Conservation (phyloP, 1,140 invertebrate species). For the Drosophila sechellia region DNA sequence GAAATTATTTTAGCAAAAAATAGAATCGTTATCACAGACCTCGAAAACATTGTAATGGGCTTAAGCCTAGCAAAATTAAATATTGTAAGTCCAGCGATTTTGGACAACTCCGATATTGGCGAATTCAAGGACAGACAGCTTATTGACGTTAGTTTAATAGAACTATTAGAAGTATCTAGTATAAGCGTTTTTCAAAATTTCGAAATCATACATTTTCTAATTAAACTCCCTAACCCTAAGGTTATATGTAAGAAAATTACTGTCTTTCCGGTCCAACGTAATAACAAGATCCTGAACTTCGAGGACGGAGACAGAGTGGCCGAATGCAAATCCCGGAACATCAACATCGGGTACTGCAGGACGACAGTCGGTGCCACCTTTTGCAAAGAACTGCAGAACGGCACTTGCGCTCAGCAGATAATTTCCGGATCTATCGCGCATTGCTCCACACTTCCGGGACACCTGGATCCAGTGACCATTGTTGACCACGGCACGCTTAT, state of each 20-base stretch:
- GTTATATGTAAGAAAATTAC: conserved; percentile 1
- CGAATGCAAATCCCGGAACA: not conserved
- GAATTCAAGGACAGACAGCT: conserved; percentile 4
- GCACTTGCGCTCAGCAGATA: conserved; percentile 1
- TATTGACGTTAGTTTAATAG: not conserved
- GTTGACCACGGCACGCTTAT: not conserved
- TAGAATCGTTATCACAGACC: too few relatives aligned
- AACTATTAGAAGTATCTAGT: conserved; percentile 7
- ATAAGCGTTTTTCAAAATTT: conserved; percentile 7
- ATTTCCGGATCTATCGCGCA: not conserved
- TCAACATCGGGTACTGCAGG: not conserved
- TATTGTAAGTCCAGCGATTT: not conserved
- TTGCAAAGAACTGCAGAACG: not conserved
- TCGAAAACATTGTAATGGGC: too few relatives aligned
- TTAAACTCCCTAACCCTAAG: conserved; percentile 2
- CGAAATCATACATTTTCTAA: not conserved
- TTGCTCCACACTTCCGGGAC: not conserved
- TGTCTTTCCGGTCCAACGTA: not conserved
- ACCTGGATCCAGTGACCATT: not conserved
- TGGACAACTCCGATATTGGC: not conserved
- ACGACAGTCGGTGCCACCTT: too few relatives aligned
- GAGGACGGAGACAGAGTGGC: not conserved
- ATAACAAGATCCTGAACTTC: conserved; percentile 2
- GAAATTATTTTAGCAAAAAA: too few relatives aligned
- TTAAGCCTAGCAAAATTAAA: too few relatives aligned